Percentiles rank a stretch among this genome's conserved stretches.
phyloP scores from a whole-genome alignment of 2,888 invertebrate genomes.

The Saturnia japonica region DNA sequence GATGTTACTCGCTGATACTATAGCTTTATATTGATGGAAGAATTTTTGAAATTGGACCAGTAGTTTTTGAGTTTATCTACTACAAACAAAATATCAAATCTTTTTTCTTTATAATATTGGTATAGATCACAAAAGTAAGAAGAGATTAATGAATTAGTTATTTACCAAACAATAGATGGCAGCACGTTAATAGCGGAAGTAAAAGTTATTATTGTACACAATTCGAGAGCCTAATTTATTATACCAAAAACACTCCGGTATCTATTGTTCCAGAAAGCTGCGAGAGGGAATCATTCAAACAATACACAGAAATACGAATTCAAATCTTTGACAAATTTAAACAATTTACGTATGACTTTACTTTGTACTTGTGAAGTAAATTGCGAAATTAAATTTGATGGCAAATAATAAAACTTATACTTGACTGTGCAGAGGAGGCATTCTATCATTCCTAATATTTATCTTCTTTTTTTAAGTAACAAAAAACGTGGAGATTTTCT shows the following conservation, averaged over 20 bases:
- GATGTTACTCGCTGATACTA: too few relatives aligned
- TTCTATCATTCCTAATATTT: too few relatives aligned
- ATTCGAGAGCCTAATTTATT: slow-evolving; percentile 48
- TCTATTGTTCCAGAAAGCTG: slow-evolving; percentile 45
- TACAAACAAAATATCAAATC: too few relatives aligned
- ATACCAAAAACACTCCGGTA: slow-evolving; percentile 42
- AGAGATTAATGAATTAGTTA: slow-evolving; percentile 24
- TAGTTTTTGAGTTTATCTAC: too few relatives aligned
- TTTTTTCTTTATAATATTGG: too few relatives aligned
- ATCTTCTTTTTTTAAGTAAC: too few relatives aligned
- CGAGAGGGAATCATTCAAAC: slow-evolving; percentile 31
- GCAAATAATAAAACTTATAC: too few relatives aligned
- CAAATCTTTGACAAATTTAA: slow-evolving; percentile 4
- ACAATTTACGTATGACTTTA: not conserved
- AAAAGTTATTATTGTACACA: slow-evolving; percentile 24
- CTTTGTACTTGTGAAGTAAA: not conserved
- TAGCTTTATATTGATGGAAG: too few relatives aligned
- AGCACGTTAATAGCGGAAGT: slow-evolving; percentile 20
- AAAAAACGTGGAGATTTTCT: too few relatives aligned
- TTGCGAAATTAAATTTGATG: not conserved
- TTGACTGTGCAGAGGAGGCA: too few relatives aligned
- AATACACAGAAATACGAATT: slow-evolving; percentile 21
- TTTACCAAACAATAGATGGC: slow-evolving; percentile 22
- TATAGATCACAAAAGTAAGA: not conserved
- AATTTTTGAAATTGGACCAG: too few relatives aligned